Conservation (phyloP, 2,797 vertebrate species). For the Lemur catta region DNA sequence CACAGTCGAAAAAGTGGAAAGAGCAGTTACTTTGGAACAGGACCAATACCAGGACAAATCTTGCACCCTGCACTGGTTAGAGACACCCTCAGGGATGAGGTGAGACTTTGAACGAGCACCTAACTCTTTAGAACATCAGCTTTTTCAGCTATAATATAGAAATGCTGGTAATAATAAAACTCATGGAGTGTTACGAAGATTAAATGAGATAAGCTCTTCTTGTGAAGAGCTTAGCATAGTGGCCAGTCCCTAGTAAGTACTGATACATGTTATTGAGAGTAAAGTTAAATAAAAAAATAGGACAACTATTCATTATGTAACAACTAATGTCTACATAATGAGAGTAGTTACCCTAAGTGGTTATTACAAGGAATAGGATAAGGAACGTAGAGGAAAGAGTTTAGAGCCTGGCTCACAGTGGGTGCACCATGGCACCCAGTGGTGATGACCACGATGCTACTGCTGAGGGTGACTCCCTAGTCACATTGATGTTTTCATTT, state of each 20-base stretch:
- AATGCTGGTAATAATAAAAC: no score
- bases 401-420: rapidly evolving
- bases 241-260: no score
- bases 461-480: rapidly evolving
- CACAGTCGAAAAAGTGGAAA: no score
- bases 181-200: rapidly evolving
- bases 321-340: background rate
- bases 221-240: background rate
- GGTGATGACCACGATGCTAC: rapidly evolving
- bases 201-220: background rate
- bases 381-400: rapidly evolving
- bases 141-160: background rate
- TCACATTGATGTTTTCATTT: background rate
- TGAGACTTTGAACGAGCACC: rapidly evolving
- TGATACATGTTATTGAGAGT: rapidly evolving
- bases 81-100: rapidly evolving
- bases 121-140: background rate
- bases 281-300: background rate
- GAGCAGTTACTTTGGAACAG: background rate
- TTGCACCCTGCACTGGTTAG: rapidly evolving
- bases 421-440: rapidly evolving
- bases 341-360: background rate
- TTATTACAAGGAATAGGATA: background rate
- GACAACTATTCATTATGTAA: background rate
- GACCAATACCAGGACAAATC: background rate